These are phyloP conservation scores for Arctocebus calabarensis DNA, from an alignment of 2,797 vertebrate genomes.

Conservation along the genomic window DNA sequence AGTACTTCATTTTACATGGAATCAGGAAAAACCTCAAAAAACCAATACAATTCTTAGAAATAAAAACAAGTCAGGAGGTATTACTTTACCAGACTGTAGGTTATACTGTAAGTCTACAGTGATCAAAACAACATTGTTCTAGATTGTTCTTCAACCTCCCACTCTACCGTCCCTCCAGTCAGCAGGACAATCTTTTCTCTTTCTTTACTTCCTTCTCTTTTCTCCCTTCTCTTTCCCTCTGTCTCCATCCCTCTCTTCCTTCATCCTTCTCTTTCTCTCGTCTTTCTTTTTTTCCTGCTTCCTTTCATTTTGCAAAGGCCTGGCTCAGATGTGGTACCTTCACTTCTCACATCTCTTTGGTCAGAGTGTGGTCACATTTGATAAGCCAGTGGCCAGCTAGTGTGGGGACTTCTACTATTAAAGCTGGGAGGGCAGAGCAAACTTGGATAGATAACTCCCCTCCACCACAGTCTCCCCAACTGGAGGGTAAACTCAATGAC, in stretches of 20 bases:
- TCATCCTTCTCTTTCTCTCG: rapidly evolving
- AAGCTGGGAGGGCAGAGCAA: neutral
- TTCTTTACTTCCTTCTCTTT: neutral
- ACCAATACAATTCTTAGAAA: too few relatives aligned
- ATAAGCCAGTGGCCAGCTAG: neutral
- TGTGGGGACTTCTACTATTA: neutral
- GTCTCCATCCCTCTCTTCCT: neutral
- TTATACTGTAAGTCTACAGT: too few relatives aligned
- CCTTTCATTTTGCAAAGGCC: neutral
- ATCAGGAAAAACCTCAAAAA: too few relatives aligned
- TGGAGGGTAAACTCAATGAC: neutral
- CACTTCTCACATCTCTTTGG: neutral
- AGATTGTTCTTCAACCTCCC: neutral
- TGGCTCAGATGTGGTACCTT: neutral
- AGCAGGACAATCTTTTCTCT: neutral
- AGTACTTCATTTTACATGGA: too few relatives aligned
- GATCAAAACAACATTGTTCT: neutral
- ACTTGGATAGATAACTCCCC: neutral
- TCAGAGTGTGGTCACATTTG: neutral
- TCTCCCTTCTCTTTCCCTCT: rapidly evolving
- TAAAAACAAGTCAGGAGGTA: too few relatives aligned
- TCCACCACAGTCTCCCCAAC: neutral
- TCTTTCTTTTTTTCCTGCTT: neutral
- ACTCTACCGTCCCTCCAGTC: neutral
- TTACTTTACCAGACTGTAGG: too few relatives aligned